phyloP scores from a whole-genome alignment of 2,797 vertebrate genomes.

The Pantherophis alleghaniensis region DNA sequence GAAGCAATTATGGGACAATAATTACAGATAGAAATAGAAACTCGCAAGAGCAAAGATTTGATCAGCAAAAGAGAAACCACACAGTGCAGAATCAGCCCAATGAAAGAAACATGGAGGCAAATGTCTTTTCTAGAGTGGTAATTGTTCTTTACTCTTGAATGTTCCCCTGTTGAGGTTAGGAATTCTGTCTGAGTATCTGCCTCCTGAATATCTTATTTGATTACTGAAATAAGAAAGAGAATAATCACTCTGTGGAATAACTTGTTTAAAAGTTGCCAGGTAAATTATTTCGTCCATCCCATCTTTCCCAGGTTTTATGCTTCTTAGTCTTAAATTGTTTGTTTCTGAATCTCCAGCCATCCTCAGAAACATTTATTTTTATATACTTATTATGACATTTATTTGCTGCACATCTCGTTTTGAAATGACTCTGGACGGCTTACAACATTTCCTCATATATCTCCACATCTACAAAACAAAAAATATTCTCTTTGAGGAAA shows the following conservation, averaged over 20 bases:
- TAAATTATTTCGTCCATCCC: not conserved
- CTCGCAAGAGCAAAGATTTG: constrained; percentile 53
- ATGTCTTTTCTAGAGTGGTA: not conserved
- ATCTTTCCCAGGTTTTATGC: not conserved
- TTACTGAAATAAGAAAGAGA: not conserved
- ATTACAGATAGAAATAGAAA: constrained; percentile 63
- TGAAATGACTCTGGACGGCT: not conserved
- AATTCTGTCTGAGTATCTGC: not conserved
- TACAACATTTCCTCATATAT: not conserved
- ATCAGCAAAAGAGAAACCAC: constrained; percentile 44
- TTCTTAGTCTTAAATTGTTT: not conserved
- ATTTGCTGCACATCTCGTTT: not conserved
- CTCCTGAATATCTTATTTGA: not conserved
- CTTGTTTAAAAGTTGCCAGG: not conserved
- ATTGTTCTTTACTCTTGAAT: not conserved
- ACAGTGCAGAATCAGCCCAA: constrained; percentile 20
- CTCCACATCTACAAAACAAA: not conserved
- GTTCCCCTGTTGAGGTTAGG: not conserved
- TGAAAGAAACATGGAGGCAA: not conserved
- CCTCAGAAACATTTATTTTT: not conserved
- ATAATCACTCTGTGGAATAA: not conserved
- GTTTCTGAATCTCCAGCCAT: not conserved
- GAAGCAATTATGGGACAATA: constrained; percentile 52
- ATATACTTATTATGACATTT: not conserved
- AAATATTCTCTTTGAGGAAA: not conserved